Conservation (phyloP, 1,140 invertebrate species). For the Rhynchophorus ferrugineus region DNA sequence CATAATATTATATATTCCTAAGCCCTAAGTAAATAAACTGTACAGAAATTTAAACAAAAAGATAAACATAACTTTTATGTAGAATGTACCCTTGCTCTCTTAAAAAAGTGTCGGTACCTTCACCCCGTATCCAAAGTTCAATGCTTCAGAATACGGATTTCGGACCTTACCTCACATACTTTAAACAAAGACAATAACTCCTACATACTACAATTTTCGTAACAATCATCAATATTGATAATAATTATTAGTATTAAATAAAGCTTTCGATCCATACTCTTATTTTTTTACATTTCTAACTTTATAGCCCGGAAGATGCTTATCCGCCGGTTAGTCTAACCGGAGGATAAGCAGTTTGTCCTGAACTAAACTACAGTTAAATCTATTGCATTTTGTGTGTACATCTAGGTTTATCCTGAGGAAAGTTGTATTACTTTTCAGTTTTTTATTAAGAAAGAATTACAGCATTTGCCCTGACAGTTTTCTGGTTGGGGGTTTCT, state of each 20-base stretch:
- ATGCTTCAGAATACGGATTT: too few relatives aligned
- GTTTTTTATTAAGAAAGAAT: constrained; percentile 33
- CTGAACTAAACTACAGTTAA: constrained; percentile 11
- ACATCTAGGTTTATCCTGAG: constrained; percentile 37
- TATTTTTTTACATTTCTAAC: constrained; percentile 11
- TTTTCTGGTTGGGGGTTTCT: not conserved
- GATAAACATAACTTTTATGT: constrained; percentile 18
- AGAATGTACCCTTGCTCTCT: constrained; percentile 15
- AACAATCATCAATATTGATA: constrained; percentile 28
- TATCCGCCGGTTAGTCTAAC: not conserved
- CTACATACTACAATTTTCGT: too few relatives aligned
- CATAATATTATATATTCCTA: constrained; percentile 30
- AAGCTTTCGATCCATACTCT: constrained; percentile 24
- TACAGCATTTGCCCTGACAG: constrained; percentile 20
- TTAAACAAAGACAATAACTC: too few relatives aligned
- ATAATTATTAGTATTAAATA: constrained; percentile 30
- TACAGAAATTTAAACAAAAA: constrained; percentile 33
- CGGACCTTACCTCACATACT: too few relatives aligned
- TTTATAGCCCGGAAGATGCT: not conserved
- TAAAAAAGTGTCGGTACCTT: not conserved
- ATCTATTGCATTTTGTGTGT: constrained; percentile 40
- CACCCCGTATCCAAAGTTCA: not conserved
- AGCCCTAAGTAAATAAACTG: constrained; percentile 34
- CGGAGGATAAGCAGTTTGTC: not conserved
- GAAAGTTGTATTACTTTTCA: constrained; percentile 31